Conservation (phyloP, 2,113 vertebrate species). For the Jacana jacana region DNA sequence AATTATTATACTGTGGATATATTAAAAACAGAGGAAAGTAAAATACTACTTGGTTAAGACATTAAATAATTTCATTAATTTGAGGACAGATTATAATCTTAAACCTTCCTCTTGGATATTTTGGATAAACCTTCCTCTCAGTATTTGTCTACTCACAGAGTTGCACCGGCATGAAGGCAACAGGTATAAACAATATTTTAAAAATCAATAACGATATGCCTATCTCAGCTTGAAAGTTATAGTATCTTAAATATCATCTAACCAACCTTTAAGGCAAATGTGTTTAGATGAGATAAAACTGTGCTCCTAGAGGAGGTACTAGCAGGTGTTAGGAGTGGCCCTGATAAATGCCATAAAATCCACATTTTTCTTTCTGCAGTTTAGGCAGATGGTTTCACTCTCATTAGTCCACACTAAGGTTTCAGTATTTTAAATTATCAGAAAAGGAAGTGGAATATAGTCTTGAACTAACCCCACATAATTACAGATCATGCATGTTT, state of each 20-base stretch:
- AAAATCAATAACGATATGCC: neutral
- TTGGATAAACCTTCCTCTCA: neutral
- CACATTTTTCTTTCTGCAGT: neutral
- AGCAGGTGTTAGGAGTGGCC: neutral
- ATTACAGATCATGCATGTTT: neutral
- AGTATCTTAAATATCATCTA: neutral
- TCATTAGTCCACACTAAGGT: neutral
- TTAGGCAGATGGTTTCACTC: neutral
- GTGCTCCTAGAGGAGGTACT: neutral
- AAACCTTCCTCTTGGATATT: neutral
- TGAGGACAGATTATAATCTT: neutral
- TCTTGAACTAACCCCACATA: neutral
- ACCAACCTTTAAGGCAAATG: neutral
- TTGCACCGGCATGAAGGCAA: neutral
- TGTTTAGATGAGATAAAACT: slow-evolving; percentile 35
- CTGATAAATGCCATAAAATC: neutral
- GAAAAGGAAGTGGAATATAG: neutral
- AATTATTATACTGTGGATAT: neutral
- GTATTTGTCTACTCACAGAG: neutral
- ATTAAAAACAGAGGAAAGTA: neutral
- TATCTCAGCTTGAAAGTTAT: neutral
- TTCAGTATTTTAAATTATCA: neutral
- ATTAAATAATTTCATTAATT: neutral
- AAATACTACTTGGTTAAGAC: neutral
- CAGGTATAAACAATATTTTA: neutral